phyloP scores from a whole-genome alignment of 1,140 invertebrate species.

The Hermetia illucens region DNA sequence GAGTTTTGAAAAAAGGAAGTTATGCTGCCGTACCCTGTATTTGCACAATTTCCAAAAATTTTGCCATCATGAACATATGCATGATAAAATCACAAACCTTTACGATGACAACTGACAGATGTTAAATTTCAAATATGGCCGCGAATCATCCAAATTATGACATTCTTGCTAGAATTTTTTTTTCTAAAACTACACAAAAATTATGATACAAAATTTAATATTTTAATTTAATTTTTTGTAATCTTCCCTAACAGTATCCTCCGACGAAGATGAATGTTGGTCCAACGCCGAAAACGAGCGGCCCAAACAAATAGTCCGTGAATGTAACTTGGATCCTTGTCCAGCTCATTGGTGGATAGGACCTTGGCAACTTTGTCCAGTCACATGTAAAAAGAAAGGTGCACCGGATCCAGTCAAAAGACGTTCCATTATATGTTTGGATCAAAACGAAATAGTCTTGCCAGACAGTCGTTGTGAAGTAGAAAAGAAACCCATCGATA shows the following conservation, averaged over 20 bases:
- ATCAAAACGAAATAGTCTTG: constrained; percentile 49
- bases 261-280: constrained; percentile 51
- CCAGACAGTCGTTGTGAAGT: constrained; percentile 50
- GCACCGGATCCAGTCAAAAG: constrained; percentile 37
- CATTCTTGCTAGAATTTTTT: not conserved
- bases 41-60: too few species aligned
- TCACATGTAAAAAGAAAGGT: constrained; percentile 39
- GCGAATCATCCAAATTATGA: too few species aligned
- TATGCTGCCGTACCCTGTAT: too few species aligned
- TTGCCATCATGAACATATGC: too few species aligned
- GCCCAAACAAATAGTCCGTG: constrained; percentile 40
- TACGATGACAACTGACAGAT: too few species aligned
- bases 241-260: constrained; percentile 37
- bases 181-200: not conserved
- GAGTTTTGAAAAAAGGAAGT: too few species aligned
- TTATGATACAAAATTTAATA: not conserved
- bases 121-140: too few species aligned
- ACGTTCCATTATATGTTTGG: constrained; percentile 60
- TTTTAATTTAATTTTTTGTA: not conserved
- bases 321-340: constrained; percentile 56
- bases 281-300: constrained; percentile 37
- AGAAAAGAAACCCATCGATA: constrained; percentile 40
- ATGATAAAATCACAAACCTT: too few species aligned
- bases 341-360: constrained; percentile 67
- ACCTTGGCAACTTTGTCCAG: constrained; percentile 68